Evolutionary conservation across 2,888 invertebrate species (phyloP), one percentile per base, ranked within the genome.

Genomic region (Hirtodrosophila alboralis): DNA sequence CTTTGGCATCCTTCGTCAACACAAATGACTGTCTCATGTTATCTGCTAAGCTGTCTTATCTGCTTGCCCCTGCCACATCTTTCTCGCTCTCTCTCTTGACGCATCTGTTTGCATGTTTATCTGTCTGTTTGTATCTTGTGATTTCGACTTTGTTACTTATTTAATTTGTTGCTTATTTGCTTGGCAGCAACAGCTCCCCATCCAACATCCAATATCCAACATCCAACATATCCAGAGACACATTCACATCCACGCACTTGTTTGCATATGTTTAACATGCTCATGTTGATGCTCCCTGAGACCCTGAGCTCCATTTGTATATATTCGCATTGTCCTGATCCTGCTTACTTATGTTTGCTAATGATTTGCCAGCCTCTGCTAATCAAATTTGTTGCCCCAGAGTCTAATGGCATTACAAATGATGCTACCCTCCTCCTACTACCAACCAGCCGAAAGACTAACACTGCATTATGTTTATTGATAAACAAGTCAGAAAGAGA

Each of bases 1-100:
- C 27, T 40, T 60, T 41, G 57, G 73, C 69, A 61, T 78, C 59
- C 75, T n/a, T 78, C 81, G 85, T 78, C 85, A 78, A 65, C 76
- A 58, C 80, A 80, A 86, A 86, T 86, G 86, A 84, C 80, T 86
- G 80, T 86, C 86, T 86, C 86, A 75, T 80, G 86, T 80, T 80
- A 79, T 78, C 86, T 79, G 80, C 72, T 80, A 79, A 84, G 84
- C 86, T 66, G 86, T 66, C 80, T 85, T 80, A 84, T 84, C 75
- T 83, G 64, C 59, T 74, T 66, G 71, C 60, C 67, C 67, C 48
- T 51, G 34, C 8, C 49, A 48, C 56, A 37, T 43, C 57, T 45
- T 28, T 14, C n/a, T n/a, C n/a, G n/a, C n/a, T n/a, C n/a, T n/a
- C n/a, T n/a, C n/a, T n/a, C n/a, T 14, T 16, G 67, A 44, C 73